Percentiles rank a stretch among this genome's conserved stretches.
phyloP scores from a whole-genome alignment of 1,140 invertebrate genomes.

The Pseudomyrmex gracilis region DNA sequence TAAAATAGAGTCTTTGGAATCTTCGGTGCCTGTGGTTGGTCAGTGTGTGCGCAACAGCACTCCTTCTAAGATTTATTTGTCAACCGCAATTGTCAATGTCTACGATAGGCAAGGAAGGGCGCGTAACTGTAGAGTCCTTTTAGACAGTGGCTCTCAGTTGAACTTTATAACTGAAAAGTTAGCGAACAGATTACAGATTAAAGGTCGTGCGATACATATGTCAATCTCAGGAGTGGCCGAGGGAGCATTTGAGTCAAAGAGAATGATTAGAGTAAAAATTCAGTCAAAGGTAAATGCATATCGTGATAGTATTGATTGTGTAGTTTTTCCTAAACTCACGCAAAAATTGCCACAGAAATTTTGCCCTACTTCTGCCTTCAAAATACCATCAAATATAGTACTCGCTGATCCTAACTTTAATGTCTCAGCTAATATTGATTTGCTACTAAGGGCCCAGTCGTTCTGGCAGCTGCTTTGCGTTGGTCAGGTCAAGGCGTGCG shows the following conservation, averaged over 20 bases:
- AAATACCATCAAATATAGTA: background rate
- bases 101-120: background rate
- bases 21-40: background rate
- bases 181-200: background rate
- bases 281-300: background rate
- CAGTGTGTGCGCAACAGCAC: background rate
- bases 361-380: background rate
- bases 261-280: background rate
- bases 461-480: slow-evolving; percentile 21
- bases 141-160: background rate
- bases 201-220: background rate
- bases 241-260: background rate
- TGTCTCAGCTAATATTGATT: background rate
- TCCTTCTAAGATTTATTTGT: background rate
- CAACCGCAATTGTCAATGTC: background rate
- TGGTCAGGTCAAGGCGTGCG: background rate
- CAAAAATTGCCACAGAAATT: background rate
- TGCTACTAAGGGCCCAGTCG: background rate
- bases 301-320: background rate
- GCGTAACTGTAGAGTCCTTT: background rate
- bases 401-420: slow-evolving; percentile 5
- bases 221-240: background rate
- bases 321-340: background rate
- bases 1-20: background rate
- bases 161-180: background rate